Conservation (phyloP, 2,888 invertebrate genomes). For the Lypha dubia region DNA sequence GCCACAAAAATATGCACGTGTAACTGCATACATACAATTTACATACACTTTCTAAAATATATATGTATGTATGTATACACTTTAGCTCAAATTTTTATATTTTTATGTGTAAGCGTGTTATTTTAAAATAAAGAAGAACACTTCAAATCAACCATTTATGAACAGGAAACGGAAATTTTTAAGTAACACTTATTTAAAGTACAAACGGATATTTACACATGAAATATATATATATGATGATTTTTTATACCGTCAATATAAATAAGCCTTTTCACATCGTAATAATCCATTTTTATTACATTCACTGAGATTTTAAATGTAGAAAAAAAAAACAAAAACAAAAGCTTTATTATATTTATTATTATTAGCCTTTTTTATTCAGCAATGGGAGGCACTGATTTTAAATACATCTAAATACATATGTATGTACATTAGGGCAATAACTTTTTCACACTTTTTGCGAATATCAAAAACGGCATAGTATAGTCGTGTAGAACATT, state of each 20-base stretch:
- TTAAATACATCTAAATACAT: no score
- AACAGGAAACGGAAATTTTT: slow-evolving; percentile 62
- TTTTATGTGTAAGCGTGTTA: slow-evolving; percentile 2
- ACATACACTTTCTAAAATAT: neutral
- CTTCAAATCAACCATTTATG: slow-evolving; percentile 56
- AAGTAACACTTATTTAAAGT: slow-evolving; percentile 60
- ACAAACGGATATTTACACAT: slow-evolving; percentile 44
- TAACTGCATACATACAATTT: neutral
- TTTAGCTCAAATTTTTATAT: neutral
- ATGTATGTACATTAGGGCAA: no score
- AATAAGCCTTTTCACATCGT: slow-evolving; percentile 24
- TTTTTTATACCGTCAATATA: slow-evolving; percentile 16
- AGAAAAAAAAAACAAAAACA: neutral
- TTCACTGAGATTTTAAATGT: neutral
- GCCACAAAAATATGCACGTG: no score
- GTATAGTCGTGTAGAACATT: no score
- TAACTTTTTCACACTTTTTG: no score
- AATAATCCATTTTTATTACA: slow-evolving; percentile 14
- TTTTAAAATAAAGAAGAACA: slow-evolving; percentile 27
- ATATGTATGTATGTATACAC: slow-evolving; percentile 8
- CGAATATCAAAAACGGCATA: no score
- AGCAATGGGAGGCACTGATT: slow-evolving; percentile 1
- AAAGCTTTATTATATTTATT: slow-evolving; percentile 12
- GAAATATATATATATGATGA: slow-evolving; percentile 43
- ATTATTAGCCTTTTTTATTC: neutral